phyloP scores from a whole-genome alignment of 2,888 invertebrate genomes.

The Melinaea marsaeus region DNA sequence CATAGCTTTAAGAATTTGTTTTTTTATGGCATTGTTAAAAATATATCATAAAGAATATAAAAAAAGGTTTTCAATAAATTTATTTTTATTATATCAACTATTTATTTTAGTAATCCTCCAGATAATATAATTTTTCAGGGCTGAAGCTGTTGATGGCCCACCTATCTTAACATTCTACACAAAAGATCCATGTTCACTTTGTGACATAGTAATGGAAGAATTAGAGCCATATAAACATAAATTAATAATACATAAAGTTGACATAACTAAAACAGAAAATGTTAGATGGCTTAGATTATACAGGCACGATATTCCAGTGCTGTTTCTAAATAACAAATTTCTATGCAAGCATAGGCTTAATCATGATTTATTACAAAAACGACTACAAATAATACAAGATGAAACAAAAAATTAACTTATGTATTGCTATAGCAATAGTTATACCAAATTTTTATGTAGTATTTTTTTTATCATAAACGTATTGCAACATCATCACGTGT shows the following conservation, averaged over 20 bases:
- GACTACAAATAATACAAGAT: slow-evolving; percentile 64
- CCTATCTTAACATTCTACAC: slow-evolving; percentile 89
- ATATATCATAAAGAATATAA: not conserved
- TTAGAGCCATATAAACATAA: slow-evolving; percentile 78
- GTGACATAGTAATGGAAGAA: slow-evolving; percentile 86
- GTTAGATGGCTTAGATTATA: slow-evolving; percentile 85
- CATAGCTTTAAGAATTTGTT: slow-evolving; percentile 26
- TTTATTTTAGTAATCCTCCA: slow-evolving; percentile 30
- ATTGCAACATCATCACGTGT: too few species aligned
- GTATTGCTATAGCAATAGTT: too few species aligned
- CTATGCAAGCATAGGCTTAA: slow-evolving; percentile 87
- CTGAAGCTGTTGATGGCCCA: slow-evolving; percentile 53
- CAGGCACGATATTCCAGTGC: slow-evolving; percentile 90
- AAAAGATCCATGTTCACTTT: slow-evolving; percentile 88
- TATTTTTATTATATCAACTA: slow-evolving; percentile 31
- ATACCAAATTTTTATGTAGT: too few species aligned
- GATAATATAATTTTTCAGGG: slow-evolving; percentile 55
- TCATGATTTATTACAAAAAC: slow-evolving; percentile 72
- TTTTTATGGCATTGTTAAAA: slow-evolving; percentile 20
- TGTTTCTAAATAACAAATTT: slow-evolving; percentile 89
- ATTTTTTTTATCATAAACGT: not conserved
- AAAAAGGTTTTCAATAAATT: not conserved
- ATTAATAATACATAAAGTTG: slow-evolving; percentile 83
- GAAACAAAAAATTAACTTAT: slow-evolving; percentile 28
- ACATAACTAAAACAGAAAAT: slow-evolving; percentile 86